Evolutionary conservation across 1,140 invertebrate genomes (phyloP).

Genomic region (Ylistrum balloti): DNA sequence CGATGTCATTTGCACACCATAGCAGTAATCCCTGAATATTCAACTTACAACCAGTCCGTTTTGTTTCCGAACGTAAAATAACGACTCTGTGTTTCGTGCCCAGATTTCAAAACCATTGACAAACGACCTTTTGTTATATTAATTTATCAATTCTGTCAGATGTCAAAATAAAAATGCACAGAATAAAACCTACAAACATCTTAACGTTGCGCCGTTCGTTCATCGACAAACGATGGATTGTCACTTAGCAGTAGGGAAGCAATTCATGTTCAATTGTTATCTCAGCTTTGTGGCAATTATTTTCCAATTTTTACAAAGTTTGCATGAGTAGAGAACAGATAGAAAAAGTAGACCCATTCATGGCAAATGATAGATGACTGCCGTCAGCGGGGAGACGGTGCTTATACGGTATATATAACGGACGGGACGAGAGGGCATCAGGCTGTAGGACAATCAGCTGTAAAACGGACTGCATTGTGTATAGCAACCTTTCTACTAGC

Average conservation of each 20-base stretch:
- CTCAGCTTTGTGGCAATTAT: constrained; percentile 33
- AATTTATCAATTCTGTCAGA: constrained; percentile 40
- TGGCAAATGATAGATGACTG: background rate
- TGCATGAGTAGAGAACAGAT: constrained; percentile 25
- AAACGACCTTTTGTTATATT: constrained; percentile 40
- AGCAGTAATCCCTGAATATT: background rate
- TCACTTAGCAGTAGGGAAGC: background rate
- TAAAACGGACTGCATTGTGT: too few relatives aligned
- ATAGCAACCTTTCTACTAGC: too few relatives aligned
- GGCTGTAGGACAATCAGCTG: too few relatives aligned
- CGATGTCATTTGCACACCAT: background rate
- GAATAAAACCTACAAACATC: constrained; percentile 35
- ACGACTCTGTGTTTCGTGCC: constrained; percentile 31
- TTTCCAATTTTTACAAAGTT: constrained; percentile 40
- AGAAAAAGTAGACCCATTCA: constrained; percentile 38
- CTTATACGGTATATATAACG: constrained; percentile 27
- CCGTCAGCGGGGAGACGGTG: background rate
- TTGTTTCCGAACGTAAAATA: constrained; percentile 24
- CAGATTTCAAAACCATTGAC: constrained; percentile 19
- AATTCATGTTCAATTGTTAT: constrained; percentile 18
- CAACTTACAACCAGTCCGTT: background rate
- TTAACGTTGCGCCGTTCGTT: constrained; percentile 4
- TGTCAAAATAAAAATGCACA: constrained; percentile 35
- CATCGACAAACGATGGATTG: constrained; percentile 31
- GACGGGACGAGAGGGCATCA: background rate